A percentile compares a stretch with the other conserved stretches of the same genome.
These are phyloP conservation scores for Tyto alba DNA, from an alignment of 2,113 vertebrate species.

Conservation along the genomic window DNA sequence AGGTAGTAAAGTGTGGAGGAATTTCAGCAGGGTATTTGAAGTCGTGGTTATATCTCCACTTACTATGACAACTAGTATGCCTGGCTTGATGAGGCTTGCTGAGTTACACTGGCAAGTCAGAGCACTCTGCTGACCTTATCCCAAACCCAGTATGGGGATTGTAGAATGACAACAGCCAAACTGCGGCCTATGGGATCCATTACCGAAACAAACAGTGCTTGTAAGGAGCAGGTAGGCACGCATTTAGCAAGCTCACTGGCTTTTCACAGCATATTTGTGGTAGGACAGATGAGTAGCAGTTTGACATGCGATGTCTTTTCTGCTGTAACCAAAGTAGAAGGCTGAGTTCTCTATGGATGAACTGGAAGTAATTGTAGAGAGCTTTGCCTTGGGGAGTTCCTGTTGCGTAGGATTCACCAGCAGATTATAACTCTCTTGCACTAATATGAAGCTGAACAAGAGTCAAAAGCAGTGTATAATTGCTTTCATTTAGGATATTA, in stretches of 20 bases:
- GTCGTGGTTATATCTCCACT: background rate
- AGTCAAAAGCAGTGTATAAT: background rate
- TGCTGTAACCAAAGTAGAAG: background rate
- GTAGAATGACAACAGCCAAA: background rate
- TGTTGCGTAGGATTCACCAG: background rate
- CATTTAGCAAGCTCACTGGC: background rate
- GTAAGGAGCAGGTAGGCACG: background rate
- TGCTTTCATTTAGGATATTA: background rate
- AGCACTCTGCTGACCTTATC: background rate
- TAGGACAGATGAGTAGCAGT: background rate
- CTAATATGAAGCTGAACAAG: background rate
- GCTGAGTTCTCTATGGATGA: background rate
- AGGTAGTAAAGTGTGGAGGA: background rate
- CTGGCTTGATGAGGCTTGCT: background rate
- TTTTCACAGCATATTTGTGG: background rate
- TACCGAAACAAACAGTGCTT: background rate
- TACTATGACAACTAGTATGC: background rate
- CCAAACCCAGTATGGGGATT: fast-evolving
- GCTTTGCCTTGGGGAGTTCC: background rate
- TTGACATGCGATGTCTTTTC: background rate
- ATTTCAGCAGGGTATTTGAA: background rate
- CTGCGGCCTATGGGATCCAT: background rate
- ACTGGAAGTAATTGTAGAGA: background rate
- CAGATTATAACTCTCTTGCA: background rate
- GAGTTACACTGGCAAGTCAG: background rate